These are phyloP conservation scores for Buphagus erythrorhynchus DNA, from an alignment of 2,797 vertebrate genomes.

Conservation along the genomic window DNA sequence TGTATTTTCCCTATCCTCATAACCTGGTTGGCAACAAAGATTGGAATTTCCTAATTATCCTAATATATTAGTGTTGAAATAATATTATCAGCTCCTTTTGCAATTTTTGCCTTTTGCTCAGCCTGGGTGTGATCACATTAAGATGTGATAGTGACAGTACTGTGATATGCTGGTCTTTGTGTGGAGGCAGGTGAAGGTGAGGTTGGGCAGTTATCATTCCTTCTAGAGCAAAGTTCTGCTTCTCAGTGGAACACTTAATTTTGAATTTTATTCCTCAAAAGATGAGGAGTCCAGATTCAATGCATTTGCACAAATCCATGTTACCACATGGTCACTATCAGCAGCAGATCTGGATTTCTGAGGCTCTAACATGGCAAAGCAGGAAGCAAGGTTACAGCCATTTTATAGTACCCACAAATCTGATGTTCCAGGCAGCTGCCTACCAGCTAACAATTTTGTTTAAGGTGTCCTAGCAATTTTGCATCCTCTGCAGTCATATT, in stretches of 20 bases:
- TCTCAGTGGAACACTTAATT: background rate
- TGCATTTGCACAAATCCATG: background rate
- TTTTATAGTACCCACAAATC: background rate
- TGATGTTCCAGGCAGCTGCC: background rate
- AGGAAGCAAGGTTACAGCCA: background rate
- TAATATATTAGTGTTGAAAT: background rate
- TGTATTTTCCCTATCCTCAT: background rate
- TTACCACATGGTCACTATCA: background rate
- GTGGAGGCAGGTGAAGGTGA: background rate
- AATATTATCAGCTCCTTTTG: background rate
- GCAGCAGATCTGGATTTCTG: background rate
- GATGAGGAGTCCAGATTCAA: background rate
- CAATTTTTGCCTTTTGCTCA: background rate
- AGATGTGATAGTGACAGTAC: background rate
- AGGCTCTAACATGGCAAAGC: background rate
- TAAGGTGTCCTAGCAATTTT: background rate
- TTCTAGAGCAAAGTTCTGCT: background rate
- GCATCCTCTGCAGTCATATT: background rate
- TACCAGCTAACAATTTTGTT: background rate
- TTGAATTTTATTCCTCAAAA: background rate
- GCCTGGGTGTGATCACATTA: background rate
- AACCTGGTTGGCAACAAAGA: background rate
- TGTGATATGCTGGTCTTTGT: background rate
- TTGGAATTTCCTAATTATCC: background rate
- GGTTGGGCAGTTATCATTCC: background rate